Base-by-base conservation (phyloP, 2,113 vertebrate genomes). In the Etia nguti region DNA sequence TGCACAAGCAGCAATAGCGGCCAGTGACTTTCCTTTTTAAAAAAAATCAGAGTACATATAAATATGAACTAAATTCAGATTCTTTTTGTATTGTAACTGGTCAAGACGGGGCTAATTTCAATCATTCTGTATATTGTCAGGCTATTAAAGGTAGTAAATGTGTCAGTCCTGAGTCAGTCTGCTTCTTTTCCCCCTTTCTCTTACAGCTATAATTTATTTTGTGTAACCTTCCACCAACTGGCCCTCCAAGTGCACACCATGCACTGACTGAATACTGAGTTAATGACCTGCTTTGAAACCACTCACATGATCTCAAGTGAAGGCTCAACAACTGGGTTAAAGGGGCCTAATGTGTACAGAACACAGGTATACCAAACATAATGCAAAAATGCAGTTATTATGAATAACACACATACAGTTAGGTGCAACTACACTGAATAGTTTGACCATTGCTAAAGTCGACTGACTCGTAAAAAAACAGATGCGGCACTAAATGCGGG, bases 1-100 rank as follows among this genome's bases (percentile, higher is more conserved):
- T 5, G 11, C 54, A 87, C 8, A 4, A 48, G 36, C 62, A 18
- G 50, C 79, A 94, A 92, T 94, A 84, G 84, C 84, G 31, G 57
- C 70, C 22, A 48, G 7, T 43, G 81, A 77, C 48, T 80, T 79
- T 73, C 4, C 12, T 43, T 43, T n/a, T 20, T 7, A 24, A 1
- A 60, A 12, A 6, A 10, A 16, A 54, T 36, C 31, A 22, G 15
- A 55, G 20, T 8, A 31, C 26, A 31, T 50, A 20, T 31, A 22
- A 79, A 10, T 79, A 38, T 52, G 18, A 52, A 52, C 3, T 0
- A 79, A 55, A 24, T 79, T 12, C 18, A 26, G 18, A 50, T 31
- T 77, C 10, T 11, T 11, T 75, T 29, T 75, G 15, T 29, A 8
- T 31, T 79, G 10, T 77, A 31, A n/a, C 18, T 52, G 10, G 4